phyloP scores from a whole-genome alignment of 2,888 invertebrate genomes.

The Chloroclysta siterata region DNA sequence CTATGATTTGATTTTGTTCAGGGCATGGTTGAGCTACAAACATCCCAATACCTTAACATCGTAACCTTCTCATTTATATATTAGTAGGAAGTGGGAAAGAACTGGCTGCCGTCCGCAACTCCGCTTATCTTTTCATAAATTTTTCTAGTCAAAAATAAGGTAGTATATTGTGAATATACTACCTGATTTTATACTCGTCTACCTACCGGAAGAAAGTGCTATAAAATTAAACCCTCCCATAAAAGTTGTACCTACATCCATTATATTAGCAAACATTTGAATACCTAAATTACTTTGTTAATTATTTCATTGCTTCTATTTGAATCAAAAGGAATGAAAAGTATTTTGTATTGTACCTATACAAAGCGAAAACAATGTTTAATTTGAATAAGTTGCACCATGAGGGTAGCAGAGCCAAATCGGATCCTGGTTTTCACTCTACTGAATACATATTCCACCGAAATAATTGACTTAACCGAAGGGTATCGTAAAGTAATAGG shows the following conservation, averaged over 20 bases:
- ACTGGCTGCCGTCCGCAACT: too few species aligned
- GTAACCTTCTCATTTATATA: too few species aligned
- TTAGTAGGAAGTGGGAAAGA: too few species aligned
- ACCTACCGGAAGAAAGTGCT: slow-evolving; percentile 5
- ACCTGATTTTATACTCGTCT: too few species aligned
- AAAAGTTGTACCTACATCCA: slow-evolving; percentile 9
- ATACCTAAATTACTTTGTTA: slow-evolving; percentile 10
- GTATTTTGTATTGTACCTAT: slow-evolving; percentile 10
- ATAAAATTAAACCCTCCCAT: slow-evolving; percentile 7
- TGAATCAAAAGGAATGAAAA: neutral
- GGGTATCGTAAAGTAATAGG: slow-evolving; percentile 10
- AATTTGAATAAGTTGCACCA: slow-evolving; percentile 38
- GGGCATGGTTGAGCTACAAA: too few species aligned
- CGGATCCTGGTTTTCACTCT: slow-evolving; percentile 37
- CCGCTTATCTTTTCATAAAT: too few species aligned
- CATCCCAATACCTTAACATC: too few species aligned
- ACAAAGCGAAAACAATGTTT: slow-evolving; percentile 36
- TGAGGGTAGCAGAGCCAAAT: slow-evolving; percentile 24
- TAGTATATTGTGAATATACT: too few species aligned
- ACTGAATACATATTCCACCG: slow-evolving; percentile 35
- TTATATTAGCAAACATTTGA: slow-evolving; percentile 16
- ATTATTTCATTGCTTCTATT: slow-evolving; percentile 14
- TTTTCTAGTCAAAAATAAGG: too few species aligned
- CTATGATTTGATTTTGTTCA: too few species aligned
- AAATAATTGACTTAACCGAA: slow-evolving; percentile 25